Evolutionary conservation across 92 coral and sea anemone genomes (phyloP), one percentile per base, ranked within the genome.

Genomic region (Porites cylindrica): DNA sequence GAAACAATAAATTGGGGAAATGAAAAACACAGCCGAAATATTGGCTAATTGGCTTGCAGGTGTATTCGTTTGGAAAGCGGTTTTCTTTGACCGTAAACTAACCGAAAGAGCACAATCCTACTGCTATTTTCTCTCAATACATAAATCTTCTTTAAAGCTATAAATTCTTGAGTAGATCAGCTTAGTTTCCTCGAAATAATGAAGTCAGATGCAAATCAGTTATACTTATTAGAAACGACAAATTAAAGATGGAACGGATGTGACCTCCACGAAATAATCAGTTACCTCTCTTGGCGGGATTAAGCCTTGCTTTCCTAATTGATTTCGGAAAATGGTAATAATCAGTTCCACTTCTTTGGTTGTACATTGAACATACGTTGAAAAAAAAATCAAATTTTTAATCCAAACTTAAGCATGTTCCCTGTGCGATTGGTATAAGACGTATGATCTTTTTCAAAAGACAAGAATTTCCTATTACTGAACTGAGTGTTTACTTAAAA

Each of bases 401-500:
- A 62, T n/a, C 66, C 18, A 62, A 62, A 62, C 4, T 62, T 16
- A 11, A 16, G 66, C 20, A 56, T 62, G 6, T 62, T 62, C 21
- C 8, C 16, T 29, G 19, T 5, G 11, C 65, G 72, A 58, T 78
- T 79, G 11, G 72, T 19, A 62, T 63, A 18, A 9, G 47, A 19
- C 24, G n/a, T 9, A 63, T 79, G n/a, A 63, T 79, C 68, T 79
- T 68, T 68, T 47, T 79, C 23, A 59, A 64, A n/a, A 50, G 6
- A 12, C 60, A 14, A n/a, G 83, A 62, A 38, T 38, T 12, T 79
- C 58, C 29, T 79, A 38, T 64, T 72, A 79, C 47, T 43, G 61
- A 79, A 79, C 47, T 43, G 61, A 79, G 72, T 64, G 70, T 79
- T 64, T 79, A 64, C 83, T 62, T 53, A 79, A 52, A 12, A n/a